Base-by-base conservation (phyloP, 37 sponge, comb jelly and placozoan species). In the Bolinopsis microptera region DNA sequence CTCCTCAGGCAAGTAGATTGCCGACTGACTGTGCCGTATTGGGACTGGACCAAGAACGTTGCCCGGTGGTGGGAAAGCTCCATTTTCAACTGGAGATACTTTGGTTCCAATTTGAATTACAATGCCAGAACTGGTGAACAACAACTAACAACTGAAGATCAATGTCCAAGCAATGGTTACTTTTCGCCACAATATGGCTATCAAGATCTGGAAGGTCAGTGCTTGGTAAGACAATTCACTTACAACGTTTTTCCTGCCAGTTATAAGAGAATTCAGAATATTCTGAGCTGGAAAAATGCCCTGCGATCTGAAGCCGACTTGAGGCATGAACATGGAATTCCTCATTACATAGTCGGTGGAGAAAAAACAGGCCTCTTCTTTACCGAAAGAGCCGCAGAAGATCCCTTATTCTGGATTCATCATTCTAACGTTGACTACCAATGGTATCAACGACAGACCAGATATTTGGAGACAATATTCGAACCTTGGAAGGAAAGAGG, bases 341-440 rank as follows among this genome's bases (percentile, higher is more conserved):
- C 90, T 21, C 90, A 86, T 30, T 86, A 27, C 90, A 86, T 86
- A 3, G 90, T 86, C 21, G 90, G 90, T 40, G 90, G 90, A 0
- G 90, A 86, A 3, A 8, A 5, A 0, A 27, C 34, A 28, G 90
- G 90, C 0, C 90, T 86, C n/a, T 86, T 86, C 28, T 86, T 86
- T 30, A 86, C 90, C 61, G 32, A 28, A 9, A 35, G 90, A n/a
- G 90, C 90, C 24, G 90, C 90, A 39, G 90, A 86, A 38, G 90
- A 86, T n/a, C 90, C 90, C 31, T 48, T 86, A 40, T 86, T 86
- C 90, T 86, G 34, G 38, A 27, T 86, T 0, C 90, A 86, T 30
- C 90, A 86, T 27, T 36, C 38, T 30, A 86, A 86, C 61, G 90
- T 86, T 24, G 90, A 86, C 0, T 86, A 24, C 61, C 90, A 86